These are phyloP conservation scores for Panthera leo DNA, from an alignment of 2,113 vertebrate species.

Conservation along the genomic window DNA sequence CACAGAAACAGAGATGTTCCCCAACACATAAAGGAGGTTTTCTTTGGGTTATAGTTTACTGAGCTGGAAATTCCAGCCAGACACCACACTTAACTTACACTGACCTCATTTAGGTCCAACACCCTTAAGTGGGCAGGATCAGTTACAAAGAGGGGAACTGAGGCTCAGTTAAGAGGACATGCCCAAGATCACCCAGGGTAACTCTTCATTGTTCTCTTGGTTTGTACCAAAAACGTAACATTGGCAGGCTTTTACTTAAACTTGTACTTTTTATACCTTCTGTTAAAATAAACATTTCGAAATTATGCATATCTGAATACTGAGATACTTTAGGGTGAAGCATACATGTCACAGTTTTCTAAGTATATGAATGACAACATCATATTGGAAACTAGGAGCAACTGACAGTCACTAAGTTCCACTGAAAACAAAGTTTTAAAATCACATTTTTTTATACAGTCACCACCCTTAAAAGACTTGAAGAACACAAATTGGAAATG, in stretches of 20 bases:
- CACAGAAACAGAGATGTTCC: neutral
- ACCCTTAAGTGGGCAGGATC: neutral
- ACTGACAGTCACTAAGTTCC: neutral
- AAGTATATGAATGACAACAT: neutral
- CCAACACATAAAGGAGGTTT: neutral
- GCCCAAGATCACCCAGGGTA: neutral
- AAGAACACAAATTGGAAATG: neutral
- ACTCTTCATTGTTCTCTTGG: neutral
- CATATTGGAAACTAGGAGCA: neutral
- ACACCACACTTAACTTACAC: neutral
- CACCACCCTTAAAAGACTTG: neutral
- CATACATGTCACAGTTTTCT: neutral
- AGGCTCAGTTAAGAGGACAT: neutral
- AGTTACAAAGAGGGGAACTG: neutral
- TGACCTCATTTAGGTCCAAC: neutral
- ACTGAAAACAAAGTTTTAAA: conserved; percentile 19
- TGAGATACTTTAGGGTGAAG: neutral
- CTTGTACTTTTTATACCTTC: neutral
- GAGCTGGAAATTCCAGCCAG: neutral
- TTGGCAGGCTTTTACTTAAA: neutral
- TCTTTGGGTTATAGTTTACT: neutral
- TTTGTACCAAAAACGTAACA: neutral
- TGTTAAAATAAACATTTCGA: neutral
- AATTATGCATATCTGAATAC: neutral
- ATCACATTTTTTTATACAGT: neutral